Percentiles rank a stretch among this genome's conserved stretches.
Conservation (phyloP, 30 jellyfish, hydroid and myxozoan species). For the Haliclystus octoradiatus region DNA sequence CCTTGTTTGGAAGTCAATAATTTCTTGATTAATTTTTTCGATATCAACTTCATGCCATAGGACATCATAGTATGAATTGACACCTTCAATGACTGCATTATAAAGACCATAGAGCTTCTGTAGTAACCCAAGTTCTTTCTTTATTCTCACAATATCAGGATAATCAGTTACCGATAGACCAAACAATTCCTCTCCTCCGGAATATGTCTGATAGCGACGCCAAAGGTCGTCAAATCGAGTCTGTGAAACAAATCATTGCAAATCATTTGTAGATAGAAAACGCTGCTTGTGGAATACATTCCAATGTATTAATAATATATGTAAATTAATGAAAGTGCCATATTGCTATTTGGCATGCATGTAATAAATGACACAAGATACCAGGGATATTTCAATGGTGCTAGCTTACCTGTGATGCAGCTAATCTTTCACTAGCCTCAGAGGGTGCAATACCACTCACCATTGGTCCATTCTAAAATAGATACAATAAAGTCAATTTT, state of each 20-base stretch:
- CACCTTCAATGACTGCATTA: constrained; percentile 86
- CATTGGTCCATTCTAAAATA: constrained; percentile 88
- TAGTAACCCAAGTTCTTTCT: constrained; percentile 76
- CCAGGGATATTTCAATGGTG: too few species aligned
- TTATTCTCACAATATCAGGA: constrained; percentile 60
- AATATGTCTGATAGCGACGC: constrained; percentile 82
- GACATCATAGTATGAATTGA: constrained; percentile 83
- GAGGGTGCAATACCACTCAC: constrained; percentile 83
- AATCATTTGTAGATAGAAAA: too few species aligned
- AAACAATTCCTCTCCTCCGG: constrained; percentile 98
- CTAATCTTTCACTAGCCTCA: constrained; percentile 92
- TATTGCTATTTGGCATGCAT: too few species aligned
- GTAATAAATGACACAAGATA: too few species aligned
- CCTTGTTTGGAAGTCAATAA: constrained; percentile 87
- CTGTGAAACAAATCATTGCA: constrained; percentile 7
- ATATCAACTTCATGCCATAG: constrained; percentile 96
- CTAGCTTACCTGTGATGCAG: constrained; percentile 73
- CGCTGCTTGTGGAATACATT: too few species aligned
- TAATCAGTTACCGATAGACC: constrained; percentile 88
- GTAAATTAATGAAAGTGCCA: too few species aligned
- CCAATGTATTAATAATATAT: too few species aligned
- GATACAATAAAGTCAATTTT: too few species aligned
- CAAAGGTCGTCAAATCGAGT: constrained; percentile 84
- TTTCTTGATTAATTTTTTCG: constrained; percentile 81
- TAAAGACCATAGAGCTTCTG: constrained; percentile 93